Base-by-base conservation (phyloP, 2,888 invertebrate species). In the Aleiodes leptofemur region DNA sequence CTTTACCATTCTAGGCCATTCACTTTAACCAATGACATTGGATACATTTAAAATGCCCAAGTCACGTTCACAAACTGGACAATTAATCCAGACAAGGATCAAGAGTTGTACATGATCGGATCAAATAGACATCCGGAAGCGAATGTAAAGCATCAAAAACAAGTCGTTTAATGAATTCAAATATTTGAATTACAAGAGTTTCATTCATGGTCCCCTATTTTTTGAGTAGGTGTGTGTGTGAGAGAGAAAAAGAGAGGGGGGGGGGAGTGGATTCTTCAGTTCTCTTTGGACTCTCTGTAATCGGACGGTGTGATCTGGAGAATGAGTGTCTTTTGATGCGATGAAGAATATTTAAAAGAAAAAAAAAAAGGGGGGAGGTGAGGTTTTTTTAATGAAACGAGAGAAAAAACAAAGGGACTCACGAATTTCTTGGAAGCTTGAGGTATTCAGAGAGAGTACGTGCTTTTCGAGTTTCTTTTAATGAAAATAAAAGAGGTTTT, bases 151-250 rank as follows among this genome's bases (percentile, higher is more conserved):
- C 48, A 34, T 69, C 6, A 53, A 53, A 9, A 66, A 64, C 31
- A 38, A 73, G 79, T 80, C 78, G 77, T 76, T 82, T 82, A 82
- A 85, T 81, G 85, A 86, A 86, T 86, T 84, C 83, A 84, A 85
- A 86, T 86, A 84, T 85, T 83, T 81, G 81, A 83, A 83, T 80
- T 81, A 77, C 80, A 80, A 80, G 79, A 81, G 76, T 78, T 79
- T 79, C 79, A 79, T 80, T 79, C 76, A 70, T n/a, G 51, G 53
- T 11, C n/a, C n/a, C 13, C 57, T 59, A 38, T 74, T 77, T 73
- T 34, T 34, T 6, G 34, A 3, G 34, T 23, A 23, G 23, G 23
- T 23, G 23, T 23, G 23, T 23, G 23, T 23, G 23, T 23, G 23
- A 23, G 23, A 23, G 23, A 23, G 23, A 23, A 2, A 23, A 23